Conservation (phyloP, 1,140 invertebrate genomes). For the Dendroctonus ponderosae region DNA sequence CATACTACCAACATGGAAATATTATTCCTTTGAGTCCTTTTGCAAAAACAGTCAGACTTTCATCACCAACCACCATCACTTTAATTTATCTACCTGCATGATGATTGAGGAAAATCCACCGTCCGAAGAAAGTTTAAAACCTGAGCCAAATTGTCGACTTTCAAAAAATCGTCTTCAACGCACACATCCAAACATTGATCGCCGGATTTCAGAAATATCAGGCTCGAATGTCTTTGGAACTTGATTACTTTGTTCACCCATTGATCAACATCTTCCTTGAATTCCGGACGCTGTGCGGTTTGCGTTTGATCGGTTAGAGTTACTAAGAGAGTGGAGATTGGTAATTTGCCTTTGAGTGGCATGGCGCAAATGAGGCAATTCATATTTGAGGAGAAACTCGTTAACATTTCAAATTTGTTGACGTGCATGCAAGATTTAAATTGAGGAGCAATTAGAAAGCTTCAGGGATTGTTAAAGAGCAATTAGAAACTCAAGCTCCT, state of each 20-base stretch:
- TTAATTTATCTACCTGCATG: neutral
- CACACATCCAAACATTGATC: neutral
- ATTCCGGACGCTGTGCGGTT: neutral
- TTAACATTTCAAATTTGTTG: neutral
- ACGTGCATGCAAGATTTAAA: too few species aligned
- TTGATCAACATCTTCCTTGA: neutral
- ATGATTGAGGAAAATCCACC: neutral
- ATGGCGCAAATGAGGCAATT: neutral
- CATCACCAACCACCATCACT: too few species aligned
- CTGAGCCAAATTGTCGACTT: neutral
- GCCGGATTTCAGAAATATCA: neutral
- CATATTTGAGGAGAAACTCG: neutral
- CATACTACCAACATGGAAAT: too few species aligned
- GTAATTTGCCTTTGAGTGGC: neutral
- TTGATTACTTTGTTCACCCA: neutral
- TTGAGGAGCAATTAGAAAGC: too few species aligned
- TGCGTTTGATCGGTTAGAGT: neutral
- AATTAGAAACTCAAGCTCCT: too few species aligned
- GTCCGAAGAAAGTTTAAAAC: neutral
- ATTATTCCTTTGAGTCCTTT: too few species aligned
- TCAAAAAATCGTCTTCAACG: neutral
- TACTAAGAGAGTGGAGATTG: neutral
- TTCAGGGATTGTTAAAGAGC: too few species aligned
- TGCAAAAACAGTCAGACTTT: too few species aligned
- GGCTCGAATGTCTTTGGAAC: neutral